These are phyloP conservation scores for Clusia tigrina DNA, from an alignment of 2,888 invertebrate species.

Conservation along the genomic window DNA sequence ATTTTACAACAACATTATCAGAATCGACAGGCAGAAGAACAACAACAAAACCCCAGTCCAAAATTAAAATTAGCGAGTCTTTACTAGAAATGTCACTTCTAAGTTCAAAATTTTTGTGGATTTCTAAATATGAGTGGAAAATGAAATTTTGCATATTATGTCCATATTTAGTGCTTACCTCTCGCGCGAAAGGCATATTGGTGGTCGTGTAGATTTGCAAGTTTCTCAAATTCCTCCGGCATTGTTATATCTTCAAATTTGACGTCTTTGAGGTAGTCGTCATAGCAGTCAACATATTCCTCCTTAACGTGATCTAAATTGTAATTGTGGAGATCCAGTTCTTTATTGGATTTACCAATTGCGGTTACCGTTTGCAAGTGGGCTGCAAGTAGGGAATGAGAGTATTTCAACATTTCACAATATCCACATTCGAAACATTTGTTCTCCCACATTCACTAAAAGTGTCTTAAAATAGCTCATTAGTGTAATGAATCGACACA, in stretches of 20 bases:
- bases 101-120: no score
- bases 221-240: conserved; percentile 55
- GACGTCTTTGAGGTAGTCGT: conserved; percentile 43
- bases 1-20: no score
- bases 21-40: no score
- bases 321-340: conserved; percentile 55
- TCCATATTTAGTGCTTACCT: no score
- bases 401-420: neutral
- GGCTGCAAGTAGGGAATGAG: conserved; percentile 38
- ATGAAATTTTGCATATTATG: no score
- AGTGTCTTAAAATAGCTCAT: neutral
- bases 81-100: neutral
- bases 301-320: conserved; percentile 45
- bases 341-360: conserved; percentile 56
- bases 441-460: neutral
- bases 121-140: no score
- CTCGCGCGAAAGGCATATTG: conserved; percentile 50
- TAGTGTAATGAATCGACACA: no score
- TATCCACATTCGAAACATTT: no score
- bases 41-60: no score
- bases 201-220: conserved; percentile 53
- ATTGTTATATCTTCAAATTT: conserved; percentile 51
- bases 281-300: conserved; percentile 41
- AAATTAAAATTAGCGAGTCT: neutral
- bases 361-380: conserved; percentile 57